Evolutionary conservation across 2,113 vertebrate species (phyloP).

Genomic region (Paraplagusia blochii): DNA sequence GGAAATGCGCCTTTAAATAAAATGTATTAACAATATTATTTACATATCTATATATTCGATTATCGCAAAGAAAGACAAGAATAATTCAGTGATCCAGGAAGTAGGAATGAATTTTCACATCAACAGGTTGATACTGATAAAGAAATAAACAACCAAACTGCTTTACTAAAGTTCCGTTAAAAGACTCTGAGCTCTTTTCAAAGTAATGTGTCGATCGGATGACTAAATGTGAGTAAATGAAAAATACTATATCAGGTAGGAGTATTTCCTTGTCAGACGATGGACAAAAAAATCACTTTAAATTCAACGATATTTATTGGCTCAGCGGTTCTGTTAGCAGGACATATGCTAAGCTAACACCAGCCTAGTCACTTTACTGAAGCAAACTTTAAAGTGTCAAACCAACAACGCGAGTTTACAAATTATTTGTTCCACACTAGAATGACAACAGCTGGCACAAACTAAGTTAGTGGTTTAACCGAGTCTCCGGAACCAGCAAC

Average conservation of each 20-base stretch:
- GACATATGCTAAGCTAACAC: constrained; percentile 26
- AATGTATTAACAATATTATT: too few relatives aligned
- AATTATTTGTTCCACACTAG: background rate
- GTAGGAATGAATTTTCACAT: background rate
- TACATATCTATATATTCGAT: too few relatives aligned
- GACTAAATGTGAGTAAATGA: accelerated
- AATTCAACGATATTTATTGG: background rate
- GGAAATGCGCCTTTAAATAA: too few relatives aligned
- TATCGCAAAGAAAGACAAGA: too few relatives aligned
- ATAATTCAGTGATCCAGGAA: too few relatives aligned
- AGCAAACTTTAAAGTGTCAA: constrained; percentile 23
- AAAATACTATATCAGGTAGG: accelerated
- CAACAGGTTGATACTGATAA: background rate
- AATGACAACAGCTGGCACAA: background rate
- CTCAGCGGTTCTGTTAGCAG: constrained; percentile 15
- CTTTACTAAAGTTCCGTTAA: background rate
- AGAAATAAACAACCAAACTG: background rate
- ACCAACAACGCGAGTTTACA: constrained; percentile 1
- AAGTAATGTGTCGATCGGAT: background rate
- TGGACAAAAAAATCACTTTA: background rate
- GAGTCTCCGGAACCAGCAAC: background rate
- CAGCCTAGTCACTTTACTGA: constrained; percentile 11
- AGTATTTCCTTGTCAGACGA: accelerated
- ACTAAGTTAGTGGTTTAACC: background rate
- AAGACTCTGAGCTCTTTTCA: background rate